phyloP scores from a whole-genome alignment of 2,113 vertebrate genomes.

The Rhinopomastus cyanomelas region DNA sequence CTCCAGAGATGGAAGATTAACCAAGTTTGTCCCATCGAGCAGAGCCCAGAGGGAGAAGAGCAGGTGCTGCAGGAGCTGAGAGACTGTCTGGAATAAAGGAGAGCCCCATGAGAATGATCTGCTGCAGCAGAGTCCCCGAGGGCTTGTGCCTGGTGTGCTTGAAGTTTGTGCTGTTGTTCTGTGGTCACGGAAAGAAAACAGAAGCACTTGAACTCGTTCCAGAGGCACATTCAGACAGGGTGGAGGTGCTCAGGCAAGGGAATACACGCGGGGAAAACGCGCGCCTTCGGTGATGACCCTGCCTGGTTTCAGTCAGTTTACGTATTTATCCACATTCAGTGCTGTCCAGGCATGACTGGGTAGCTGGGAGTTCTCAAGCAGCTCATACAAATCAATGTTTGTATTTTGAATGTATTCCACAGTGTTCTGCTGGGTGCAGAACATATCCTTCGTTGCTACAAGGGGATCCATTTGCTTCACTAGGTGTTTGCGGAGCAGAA shows the following conservation, averaged over 20 bases:
- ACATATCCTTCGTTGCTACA: not conserved
- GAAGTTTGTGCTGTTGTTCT: not conserved
- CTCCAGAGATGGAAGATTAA: not conserved
- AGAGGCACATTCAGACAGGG: not conserved
- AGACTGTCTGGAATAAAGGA: not conserved
- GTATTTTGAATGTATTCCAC: not conserved
- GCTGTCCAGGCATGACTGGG: not conserved
- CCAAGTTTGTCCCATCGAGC: not conserved
- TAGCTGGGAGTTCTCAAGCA: conserved; percentile 1
- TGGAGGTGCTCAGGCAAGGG: not conserved
- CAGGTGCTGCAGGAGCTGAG: not conserved
- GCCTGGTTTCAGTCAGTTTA: not conserved
- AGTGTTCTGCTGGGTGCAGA: not conserved
- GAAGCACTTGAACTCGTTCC: not conserved
- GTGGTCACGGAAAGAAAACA: not conserved
- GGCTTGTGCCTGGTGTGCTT: not conserved
- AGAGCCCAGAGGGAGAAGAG: not conserved
- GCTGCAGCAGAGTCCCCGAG: not conserved
- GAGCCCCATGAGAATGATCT: not conserved
- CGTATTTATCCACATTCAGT: not conserved
- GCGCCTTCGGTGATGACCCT: not conserved
- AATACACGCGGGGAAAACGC: not conserved
- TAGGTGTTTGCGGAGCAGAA: not conserved
- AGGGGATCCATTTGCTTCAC: not conserved
- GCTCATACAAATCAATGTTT: not conserved